These are phyloP conservation scores for Clusia tigrina DNA, from an alignment of 2,888 invertebrate genomes.

Conservation along the genomic window DNA sequence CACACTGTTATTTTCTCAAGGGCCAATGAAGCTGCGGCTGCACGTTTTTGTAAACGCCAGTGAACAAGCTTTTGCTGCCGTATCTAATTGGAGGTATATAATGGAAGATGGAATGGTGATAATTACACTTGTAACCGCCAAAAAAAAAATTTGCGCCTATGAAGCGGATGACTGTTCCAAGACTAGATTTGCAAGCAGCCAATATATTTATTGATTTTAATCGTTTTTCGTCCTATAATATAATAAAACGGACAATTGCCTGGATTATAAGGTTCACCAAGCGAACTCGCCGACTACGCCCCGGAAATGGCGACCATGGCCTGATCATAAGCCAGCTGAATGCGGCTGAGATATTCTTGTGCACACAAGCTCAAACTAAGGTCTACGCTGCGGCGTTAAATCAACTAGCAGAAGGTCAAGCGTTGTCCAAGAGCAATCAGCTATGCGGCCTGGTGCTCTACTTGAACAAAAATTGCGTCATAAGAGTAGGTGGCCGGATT, in stretches of 20 bases:
- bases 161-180: no score
- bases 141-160: no score
- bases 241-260: background rate
- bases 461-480: constrained; percentile 19
- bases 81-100: no score
- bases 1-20: no score
- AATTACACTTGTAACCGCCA: no score
- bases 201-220: no score
- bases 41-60: no score
- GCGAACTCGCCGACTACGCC: background rate
- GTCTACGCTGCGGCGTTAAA: constrained; percentile 4
- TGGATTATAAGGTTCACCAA: constrained; percentile 9
- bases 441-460: constrained; percentile 20
- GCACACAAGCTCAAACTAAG: constrained; percentile 18
- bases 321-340: constrained; percentile 11
- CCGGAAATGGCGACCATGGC: background rate
- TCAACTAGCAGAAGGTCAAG: background rate
- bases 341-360: constrained; percentile 2
- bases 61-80: no score
- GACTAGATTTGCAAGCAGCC: no score
- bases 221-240: constrained; percentile 18
- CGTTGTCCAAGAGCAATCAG: background rate
- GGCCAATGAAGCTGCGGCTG: no score
- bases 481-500: constrained; percentile 24
- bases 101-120: no score